A percentile compares a stretch with the other conserved stretches of the same genome.
Conservation (phyloP, 2,113 vertebrate genomes). For the Datnioides undecimradiatus region DNA sequence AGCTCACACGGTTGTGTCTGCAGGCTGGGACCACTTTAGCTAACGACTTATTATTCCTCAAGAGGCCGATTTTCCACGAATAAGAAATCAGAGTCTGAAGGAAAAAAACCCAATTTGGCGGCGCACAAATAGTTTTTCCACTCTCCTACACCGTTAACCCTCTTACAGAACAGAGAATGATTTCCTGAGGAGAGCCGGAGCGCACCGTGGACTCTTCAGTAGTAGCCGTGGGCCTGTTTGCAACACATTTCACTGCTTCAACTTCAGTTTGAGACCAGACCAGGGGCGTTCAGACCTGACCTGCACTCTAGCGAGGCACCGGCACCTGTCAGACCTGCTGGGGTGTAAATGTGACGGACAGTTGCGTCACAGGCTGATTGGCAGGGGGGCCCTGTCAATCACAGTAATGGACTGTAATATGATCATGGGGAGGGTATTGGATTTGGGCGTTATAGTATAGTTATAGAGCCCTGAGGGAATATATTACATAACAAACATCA, state of each 20-base stretch:
- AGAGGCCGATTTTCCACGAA: too few relatives aligned
- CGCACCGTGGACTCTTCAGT: not conserved
- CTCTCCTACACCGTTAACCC: too few relatives aligned
- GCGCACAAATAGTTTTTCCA: too few relatives aligned
- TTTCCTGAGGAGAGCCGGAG: too few relatives aligned
- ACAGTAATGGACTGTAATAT: conserved; percentile 56
- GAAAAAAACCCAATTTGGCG: not conserved
- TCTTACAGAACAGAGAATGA: too few relatives aligned
- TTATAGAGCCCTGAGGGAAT: conserved; percentile 7
- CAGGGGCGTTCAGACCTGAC: not conserved
- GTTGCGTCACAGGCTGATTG: conserved; percentile 6
- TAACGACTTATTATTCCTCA: too few relatives aligned
- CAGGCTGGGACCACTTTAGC: not conserved
- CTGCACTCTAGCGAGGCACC: not conserved
- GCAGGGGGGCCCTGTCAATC: conserved; percentile 49
- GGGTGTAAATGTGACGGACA: not conserved
- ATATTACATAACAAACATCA: conserved; percentile 14
- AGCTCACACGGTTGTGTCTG: too few relatives aligned
- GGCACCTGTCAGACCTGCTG: not conserved
- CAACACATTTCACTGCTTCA: not conserved
- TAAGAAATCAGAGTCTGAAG: not conserved
- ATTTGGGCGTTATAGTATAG: not conserved
- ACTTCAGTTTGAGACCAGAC: not conserved
- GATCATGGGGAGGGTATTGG: not conserved
- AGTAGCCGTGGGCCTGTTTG: not conserved